phyloP scores from a whole-genome alignment of 2,113 vertebrate species.

The Austrofundulus limnaeus region DNA sequence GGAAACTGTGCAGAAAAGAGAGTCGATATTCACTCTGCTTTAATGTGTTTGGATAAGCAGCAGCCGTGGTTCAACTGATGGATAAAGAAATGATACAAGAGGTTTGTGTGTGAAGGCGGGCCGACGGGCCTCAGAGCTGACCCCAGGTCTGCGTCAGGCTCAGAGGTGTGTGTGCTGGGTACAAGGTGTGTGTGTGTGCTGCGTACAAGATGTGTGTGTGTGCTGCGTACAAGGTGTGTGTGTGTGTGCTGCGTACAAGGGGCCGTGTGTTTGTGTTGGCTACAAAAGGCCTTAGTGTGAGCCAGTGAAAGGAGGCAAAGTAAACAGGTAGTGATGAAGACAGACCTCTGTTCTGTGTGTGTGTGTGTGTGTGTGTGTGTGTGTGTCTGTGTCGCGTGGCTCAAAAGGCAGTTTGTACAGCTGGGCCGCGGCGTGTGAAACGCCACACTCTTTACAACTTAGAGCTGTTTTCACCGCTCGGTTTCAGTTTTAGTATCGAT shows the following conservation, averaged over 20 bases:
- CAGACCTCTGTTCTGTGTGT: constrained; percentile 79
- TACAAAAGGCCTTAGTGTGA: constrained; percentile 89
- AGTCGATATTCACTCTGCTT: constrained; percentile 25
- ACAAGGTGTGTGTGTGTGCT: constrained; percentile 41
- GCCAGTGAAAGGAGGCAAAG: constrained; percentile 88
- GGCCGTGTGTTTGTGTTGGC: constrained; percentile 37
- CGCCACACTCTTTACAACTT: background rate
- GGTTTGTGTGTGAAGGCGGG: constrained; percentile 9
- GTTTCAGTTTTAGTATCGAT: constrained; percentile 20
- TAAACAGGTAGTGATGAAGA: constrained; percentile 87
- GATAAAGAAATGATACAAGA: constrained; percentile 6
- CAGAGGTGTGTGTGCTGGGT: constrained; percentile 51
- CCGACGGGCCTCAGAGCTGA: constrained; percentile 23
- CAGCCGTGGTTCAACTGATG: constrained; percentile 24
- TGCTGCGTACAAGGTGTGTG: constrained; percentile 79
- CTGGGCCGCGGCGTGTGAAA: constrained; percentile 74
- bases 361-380: constrained; percentile 9
- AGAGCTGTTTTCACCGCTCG: constrained; percentile 31
- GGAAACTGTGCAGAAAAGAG: no score
- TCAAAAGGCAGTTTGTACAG: constrained; percentile 88
- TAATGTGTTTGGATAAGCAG: constrained; percentile 34
- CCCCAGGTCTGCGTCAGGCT: constrained; percentile 21
- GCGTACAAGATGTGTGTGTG: constrained; percentile 77
- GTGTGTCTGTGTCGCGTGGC: constrained; percentile 57
- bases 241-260: constrained; percentile 51